Conservation (phyloP, 1,140 invertebrate genomes). For the Drosophila teissieri region DNA sequence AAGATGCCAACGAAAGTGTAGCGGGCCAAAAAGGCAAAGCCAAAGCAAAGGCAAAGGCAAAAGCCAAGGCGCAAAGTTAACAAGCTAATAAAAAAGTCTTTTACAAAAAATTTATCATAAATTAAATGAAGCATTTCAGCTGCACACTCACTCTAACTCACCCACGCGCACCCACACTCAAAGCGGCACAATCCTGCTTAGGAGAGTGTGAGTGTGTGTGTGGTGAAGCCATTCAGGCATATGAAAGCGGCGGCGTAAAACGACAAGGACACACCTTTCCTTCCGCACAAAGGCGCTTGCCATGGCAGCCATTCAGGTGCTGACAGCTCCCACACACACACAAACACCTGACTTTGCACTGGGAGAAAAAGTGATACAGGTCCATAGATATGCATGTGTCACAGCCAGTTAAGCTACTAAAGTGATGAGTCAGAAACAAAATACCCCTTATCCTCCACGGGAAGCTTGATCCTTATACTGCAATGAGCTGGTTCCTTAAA, state of each 20-base stretch:
- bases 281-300: constrained; percentile 50
- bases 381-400: neutral
- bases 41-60: constrained; percentile 49
- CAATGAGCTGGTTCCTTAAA: no score
- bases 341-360: neutral
- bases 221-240: constrained; percentile 40
- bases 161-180: constrained; percentile 17
- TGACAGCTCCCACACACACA: constrained; percentile 41
- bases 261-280: constrained; percentile 68
- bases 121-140: constrained; percentile 80
- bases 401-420: no score
- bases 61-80: constrained; percentile 66
- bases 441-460: no score
- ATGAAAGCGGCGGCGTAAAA: constrained; percentile 43
- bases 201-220: constrained; percentile 4
- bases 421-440: no score
- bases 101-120: constrained; percentile 78
- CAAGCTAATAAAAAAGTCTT: constrained; percentile 80
- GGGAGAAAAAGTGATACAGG: neutral
- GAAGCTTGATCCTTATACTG: no score
- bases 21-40: constrained; percentile 24
- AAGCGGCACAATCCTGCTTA: constrained; percentile 32
- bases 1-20: constrained; percentile 20
- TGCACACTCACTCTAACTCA: constrained; percentile 42
- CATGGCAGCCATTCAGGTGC: constrained; percentile 73